phyloP scores from a whole-genome alignment of 1,140 invertebrate genomes.

The Scaptomyza hsui region DNA sequence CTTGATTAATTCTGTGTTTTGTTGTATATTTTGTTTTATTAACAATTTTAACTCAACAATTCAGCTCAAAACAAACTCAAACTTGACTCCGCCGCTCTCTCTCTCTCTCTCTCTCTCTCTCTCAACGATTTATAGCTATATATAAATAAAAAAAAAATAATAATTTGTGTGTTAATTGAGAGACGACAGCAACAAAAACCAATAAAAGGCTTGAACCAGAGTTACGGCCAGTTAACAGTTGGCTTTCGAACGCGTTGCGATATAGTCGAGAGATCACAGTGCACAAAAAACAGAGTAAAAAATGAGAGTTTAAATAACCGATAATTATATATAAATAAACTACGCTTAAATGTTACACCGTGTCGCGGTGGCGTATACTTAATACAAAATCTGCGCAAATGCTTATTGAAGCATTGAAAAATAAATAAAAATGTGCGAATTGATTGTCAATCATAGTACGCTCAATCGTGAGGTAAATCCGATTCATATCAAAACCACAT shows the following conservation, averaged over 20 bases:
- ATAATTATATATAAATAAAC: constrained; percentile 37
- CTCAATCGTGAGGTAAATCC: constrained; percentile 75
- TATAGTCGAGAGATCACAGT: constrained; percentile 42
- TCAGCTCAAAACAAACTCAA: constrained; percentile 51
- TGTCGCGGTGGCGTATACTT: constrained; percentile 44
- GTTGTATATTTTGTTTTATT: constrained; percentile 26
- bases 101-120: constrained; percentile 4
- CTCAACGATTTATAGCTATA: neutral
- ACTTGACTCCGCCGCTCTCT: constrained; percentile 26
- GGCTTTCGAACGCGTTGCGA: constrained; percentile 53
- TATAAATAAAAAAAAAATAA: constrained; percentile 14
- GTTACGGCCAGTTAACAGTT: constrained; percentile 49
- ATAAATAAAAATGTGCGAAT: constrained; percentile 74
- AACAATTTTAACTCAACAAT: constrained; percentile 24
- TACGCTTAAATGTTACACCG: constrained; percentile 50
- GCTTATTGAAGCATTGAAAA: neutral
- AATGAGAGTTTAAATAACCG: constrained; percentile 39
- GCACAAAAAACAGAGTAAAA: neutral
- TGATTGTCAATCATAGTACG: constrained; percentile 75
- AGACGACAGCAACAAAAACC: constrained; percentile 33
- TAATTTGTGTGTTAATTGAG: constrained; percentile 57
- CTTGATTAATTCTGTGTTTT: constrained; percentile 32
- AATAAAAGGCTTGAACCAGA: constrained; percentile 64
- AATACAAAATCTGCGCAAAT: constrained; percentile 46
- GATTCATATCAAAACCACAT: constrained; percentile 14